phyloP scores from a whole-genome alignment of 2,113 vertebrate genomes.

The Peromyscus maniculatus region DNA sequence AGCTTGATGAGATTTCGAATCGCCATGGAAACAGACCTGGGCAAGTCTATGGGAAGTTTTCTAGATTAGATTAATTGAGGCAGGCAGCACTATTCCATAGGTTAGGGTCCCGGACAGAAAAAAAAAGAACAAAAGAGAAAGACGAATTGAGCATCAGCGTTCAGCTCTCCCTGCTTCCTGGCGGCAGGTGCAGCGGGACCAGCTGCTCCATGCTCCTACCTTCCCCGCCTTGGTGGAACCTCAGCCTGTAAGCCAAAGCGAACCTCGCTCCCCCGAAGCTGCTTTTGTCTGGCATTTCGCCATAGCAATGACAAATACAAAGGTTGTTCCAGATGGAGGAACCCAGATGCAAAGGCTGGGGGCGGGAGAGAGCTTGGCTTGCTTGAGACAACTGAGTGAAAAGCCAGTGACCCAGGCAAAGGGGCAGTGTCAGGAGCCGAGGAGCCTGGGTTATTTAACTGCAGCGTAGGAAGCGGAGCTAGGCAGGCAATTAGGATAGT shows the following conservation, averaged over 20 bases:
- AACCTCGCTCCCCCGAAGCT: neutral
- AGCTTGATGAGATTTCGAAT: neutral
- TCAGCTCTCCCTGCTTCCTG: neutral
- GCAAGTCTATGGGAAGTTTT: neutral
- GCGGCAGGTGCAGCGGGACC: neutral
- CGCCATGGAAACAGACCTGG: neutral
- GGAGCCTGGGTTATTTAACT: accelerated
- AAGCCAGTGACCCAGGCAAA: neutral
- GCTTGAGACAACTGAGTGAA: neutral
- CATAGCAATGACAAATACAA: neutral
- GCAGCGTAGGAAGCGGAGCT: neutral
- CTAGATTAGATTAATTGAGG: neutral
- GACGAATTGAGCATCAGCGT: neutral
- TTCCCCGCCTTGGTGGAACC: neutral
- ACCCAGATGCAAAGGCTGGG: neutral
- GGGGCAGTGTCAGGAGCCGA: neutral
- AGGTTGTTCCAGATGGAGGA: neutral
- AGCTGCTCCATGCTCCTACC: neutral
- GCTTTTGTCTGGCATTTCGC: neutral
- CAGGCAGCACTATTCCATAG: neutral
- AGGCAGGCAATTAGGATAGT: neutral
- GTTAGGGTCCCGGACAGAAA: neutral
- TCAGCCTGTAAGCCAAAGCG: neutral
- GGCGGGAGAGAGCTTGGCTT: neutral
- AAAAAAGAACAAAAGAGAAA: neutral